phyloP scores from a whole-genome alignment of 2,888 invertebrate genomes.

The Hartigia nigra region DNA sequence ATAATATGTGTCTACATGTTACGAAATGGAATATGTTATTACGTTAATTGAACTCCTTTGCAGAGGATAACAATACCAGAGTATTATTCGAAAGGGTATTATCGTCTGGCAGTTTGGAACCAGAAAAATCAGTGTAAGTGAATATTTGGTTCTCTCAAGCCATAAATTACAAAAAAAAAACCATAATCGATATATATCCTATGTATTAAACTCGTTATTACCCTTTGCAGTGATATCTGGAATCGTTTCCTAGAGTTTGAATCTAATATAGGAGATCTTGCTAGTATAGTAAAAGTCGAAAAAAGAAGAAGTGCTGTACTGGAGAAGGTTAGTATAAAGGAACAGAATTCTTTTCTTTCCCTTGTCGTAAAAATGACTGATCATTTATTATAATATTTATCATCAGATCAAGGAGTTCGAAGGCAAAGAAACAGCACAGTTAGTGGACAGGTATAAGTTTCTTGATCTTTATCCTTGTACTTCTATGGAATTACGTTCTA shows the following conservation, averaged over 20 bases:
- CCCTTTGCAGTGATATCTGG: constrained; percentile 87
- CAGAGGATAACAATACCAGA: constrained; percentile 99
- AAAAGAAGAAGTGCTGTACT: constrained; percentile 90
- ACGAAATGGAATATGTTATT: constrained; percentile 1
- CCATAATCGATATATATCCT: not conserved
- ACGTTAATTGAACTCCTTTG: constrained; percentile 44
- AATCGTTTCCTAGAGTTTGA: constrained; percentile 98
- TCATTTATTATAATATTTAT: constrained; percentile 17
- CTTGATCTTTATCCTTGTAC: constrained; percentile 95
- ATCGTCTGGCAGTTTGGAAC: constrained; percentile 89
- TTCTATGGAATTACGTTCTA: constrained; percentile 87
- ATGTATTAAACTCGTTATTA: constrained; percentile 9
- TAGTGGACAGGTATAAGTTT: constrained; percentile 97
- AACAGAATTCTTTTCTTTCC: not conserved
- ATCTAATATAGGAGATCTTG: constrained; percentile 96
- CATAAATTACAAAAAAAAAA: not conserved
- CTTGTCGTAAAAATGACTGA: not conserved
- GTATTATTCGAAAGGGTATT: constrained; percentile 98
- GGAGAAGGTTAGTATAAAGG: constrained; percentile 76
- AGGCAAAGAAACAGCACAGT: constrained; percentile 95
- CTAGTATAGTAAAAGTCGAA: constrained; percentile 97
- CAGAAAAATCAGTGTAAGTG: constrained; percentile 88
- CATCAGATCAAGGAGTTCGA: constrained; percentile 91
- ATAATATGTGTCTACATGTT: not conserved
- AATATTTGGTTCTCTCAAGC: not conserved